Conservation (phyloP, 2,888 invertebrate species). For the Eilema depressum region DNA sequence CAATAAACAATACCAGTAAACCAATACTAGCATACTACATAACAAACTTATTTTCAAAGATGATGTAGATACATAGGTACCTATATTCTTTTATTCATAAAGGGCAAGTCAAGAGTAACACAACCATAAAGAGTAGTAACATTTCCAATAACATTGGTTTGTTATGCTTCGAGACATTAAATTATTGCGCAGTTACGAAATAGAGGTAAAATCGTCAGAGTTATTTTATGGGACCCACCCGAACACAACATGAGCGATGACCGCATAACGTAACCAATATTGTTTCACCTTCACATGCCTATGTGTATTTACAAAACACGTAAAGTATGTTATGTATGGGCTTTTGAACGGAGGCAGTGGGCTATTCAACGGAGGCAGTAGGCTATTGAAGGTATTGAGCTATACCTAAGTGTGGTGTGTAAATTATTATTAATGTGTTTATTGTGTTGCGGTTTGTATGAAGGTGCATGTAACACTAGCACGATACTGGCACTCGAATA, state of each 20-base stretch:
- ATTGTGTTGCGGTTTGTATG: slow-evolving; percentile 54
- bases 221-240: slow-evolving; percentile 58
- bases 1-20: slow-evolving; percentile 6
- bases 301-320: slow-evolving; percentile 51
- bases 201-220: slow-evolving; percentile 44
- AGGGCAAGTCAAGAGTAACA: slow-evolving; percentile 23
- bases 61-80: slow-evolving; percentile 39
- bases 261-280: slow-evolving; percentile 67
- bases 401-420: slow-evolving; percentile 29
- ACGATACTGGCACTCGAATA: slow-evolving; percentile 14
- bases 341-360: slow-evolving; percentile 52
- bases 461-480: slow-evolving; percentile 27
- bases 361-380: slow-evolving; percentile 50
- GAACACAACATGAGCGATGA: slow-evolving; percentile 76
- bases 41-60: slow-evolving; percentile 35
- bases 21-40: slow-evolving; percentile 17
- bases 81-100: slow-evolving; percentile 5
- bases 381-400: slow-evolving; percentile 53
- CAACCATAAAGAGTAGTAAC: slow-evolving; percentile 26
- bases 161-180: slow-evolving; percentile 6
- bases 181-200: slow-evolving; percentile 62
- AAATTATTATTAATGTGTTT: slow-evolving; percentile 39
- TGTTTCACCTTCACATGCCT: slow-evolving; percentile 70
- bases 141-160: slow-evolving; percentile 23
- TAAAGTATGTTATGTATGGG: slow-evolving; percentile 47